These are phyloP conservation scores for Sorex araneus DNA, from an alignment of 2,113 vertebrate genomes.

Conservation along the genomic window DNA sequence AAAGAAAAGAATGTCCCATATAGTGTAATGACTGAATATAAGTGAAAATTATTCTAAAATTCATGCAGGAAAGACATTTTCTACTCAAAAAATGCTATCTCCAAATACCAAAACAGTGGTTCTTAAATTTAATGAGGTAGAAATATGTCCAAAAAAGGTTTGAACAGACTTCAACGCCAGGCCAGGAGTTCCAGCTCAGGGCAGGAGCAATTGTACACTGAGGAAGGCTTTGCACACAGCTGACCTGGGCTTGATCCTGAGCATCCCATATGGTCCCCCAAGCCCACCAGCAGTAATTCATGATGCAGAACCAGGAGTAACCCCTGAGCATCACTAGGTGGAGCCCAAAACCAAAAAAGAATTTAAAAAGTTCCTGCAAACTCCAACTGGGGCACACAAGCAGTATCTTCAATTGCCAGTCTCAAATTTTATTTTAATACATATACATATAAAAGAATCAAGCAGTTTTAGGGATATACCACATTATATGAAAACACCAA, in stretches of 20 bases:
- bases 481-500: neutral
- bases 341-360: too few relatives aligned
- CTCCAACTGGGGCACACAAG: neutral
- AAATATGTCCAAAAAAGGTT: neutral
- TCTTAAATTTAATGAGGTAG: neutral
- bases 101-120: neutral
- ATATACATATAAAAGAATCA: slow-evolving; percentile 6
- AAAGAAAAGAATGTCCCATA: neutral
- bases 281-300: too few relatives aligned
- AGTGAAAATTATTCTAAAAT: slow-evolving; percentile 27
- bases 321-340: neutral
- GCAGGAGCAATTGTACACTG: too few relatives aligned
- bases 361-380: slow-evolving; percentile 1
- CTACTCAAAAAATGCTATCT: neutral
- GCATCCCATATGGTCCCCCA: too few relatives aligned
- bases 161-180: neutral
- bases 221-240: too few relatives aligned
- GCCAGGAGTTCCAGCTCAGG: neutral
- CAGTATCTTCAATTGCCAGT: neutral
- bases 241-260: too few relatives aligned
- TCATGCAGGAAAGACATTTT: neutral
- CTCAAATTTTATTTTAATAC: slow-evolving; percentile 31
- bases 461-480: slow-evolving; percentile 6
- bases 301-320: too few relatives aligned
- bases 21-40: neutral